Conservation (phyloP, 2,113 vertebrate genomes). For the Ctenodactylus gundi region DNA sequence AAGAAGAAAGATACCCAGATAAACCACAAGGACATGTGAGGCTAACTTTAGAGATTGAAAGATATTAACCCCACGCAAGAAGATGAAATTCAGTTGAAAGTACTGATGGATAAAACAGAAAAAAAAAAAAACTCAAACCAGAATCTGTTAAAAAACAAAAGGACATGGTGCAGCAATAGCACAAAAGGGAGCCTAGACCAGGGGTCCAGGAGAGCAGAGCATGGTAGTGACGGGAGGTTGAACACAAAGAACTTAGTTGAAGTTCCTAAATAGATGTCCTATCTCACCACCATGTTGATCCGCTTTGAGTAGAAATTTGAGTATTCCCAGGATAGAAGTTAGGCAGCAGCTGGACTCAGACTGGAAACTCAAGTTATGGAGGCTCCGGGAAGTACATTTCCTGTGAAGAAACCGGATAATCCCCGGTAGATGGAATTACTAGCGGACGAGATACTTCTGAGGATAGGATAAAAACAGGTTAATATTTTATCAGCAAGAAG, state of each 20-base stretch:
- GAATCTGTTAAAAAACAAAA: neutral
- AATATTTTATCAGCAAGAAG: neutral
- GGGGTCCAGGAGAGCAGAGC: neutral
- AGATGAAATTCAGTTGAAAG: neutral
- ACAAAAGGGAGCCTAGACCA: neutral
- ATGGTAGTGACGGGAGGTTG: neutral
- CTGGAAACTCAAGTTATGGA: neutral
- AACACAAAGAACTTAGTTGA: neutral
- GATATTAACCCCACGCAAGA: neutral
- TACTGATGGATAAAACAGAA: neutral
- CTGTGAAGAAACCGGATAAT: neutral
- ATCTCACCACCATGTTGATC: too few species aligned
- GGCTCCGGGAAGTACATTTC: neutral
- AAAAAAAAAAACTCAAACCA: neutral
- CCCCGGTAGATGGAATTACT: neutral
- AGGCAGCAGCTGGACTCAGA: neutral
- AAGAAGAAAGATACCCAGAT: neutral
- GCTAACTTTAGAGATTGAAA: neutral
- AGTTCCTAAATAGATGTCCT: neutral
- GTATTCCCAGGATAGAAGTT: neutral
- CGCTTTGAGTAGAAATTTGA: neutral
- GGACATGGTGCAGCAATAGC: rapidly evolving
- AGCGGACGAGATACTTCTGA: neutral
- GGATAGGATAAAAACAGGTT: neutral
- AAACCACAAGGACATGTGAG: too few species aligned